Percentiles rank a stretch among this genome's conserved stretches.
Evolutionary conservation across 1,140 invertebrate genomes (phyloP).

Genomic region (Linepithema humile): DNA sequence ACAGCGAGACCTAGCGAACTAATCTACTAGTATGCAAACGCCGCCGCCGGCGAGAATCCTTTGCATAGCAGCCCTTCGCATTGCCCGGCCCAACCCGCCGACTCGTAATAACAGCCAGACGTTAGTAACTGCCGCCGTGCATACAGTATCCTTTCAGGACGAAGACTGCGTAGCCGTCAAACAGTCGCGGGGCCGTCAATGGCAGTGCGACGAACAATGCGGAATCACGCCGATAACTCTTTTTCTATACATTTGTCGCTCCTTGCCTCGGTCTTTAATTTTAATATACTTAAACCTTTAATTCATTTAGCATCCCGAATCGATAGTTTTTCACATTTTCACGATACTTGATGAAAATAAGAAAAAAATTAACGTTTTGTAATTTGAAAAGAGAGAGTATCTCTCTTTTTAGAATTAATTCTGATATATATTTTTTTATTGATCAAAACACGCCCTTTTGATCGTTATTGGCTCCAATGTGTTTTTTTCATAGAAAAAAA

Average conservation of each 20-base stretch:
- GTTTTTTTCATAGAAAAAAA: no score
- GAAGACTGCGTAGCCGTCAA: not conserved
- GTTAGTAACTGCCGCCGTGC: constrained; percentile 18
- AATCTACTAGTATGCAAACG: constrained; percentile 62
- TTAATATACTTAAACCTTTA: not conserved
- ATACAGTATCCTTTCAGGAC: not conserved
- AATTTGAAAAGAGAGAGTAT: no score
- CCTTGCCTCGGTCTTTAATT: not conserved
- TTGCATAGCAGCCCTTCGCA: constrained; percentile 31
- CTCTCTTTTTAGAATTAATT: no score
- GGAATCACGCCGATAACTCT: not conserved
- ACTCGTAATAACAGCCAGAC: constrained; percentile 56
- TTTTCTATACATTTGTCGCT: no score
- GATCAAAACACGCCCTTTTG: no score
- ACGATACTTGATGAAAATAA: no score
- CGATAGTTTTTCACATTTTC: not conserved
- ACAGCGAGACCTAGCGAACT: constrained; percentile 52
- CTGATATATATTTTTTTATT: no score
- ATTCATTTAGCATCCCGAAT: not conserved
- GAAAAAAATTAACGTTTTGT: no score
- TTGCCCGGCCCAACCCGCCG: not conserved
- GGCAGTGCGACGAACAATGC: no score
- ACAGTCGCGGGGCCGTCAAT: not conserved
- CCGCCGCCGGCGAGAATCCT: constrained; percentile 46
- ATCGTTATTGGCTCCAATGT: no score